phyloP scores from a whole-genome alignment of 2,797 vertebrate species.

The Synanceia verrucosa region DNA sequence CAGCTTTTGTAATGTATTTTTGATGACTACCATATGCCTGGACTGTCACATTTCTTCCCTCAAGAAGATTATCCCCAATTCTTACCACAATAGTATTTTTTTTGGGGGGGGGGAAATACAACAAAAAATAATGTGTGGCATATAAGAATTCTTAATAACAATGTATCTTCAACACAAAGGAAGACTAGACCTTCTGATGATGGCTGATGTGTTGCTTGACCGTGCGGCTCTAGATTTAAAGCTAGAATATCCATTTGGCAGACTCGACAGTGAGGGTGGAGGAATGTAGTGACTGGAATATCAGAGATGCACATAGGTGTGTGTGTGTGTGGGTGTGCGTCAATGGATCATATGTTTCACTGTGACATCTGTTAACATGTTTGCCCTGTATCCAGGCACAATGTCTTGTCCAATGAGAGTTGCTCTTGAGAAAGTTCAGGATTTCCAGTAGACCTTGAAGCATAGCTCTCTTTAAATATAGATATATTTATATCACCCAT shows the following conservation, averaged over 20 bases:
- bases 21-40: constrained; percentile 21
- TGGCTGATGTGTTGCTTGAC: constrained; percentile 10
- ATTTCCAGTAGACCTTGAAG: constrained; percentile 1
- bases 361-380: constrained; percentile 32
- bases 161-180: constrained; percentile 11
- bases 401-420: constrained; percentile 23
- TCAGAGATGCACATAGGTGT: constrained; percentile 12
- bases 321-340: background rate
- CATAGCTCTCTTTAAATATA: constrained; percentile 8
- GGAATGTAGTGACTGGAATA: constrained; percentile 23
- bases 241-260: constrained; percentile 8
- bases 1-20: constrained; percentile 29
- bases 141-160: constrained; percentile 20
- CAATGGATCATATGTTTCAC: constrained; percentile 15
- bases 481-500: background rate
- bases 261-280: constrained; percentile 13
- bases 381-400: background rate
- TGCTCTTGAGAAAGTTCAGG: background rate
- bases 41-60: background rate
- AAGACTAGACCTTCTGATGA: constrained; percentile 11
- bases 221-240: constrained; percentile 7
- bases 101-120: constrained; percentile 8
- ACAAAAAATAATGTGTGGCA: constrained; percentile 23
- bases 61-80: constrained; percentile 5
- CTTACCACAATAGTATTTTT: background rate